Evolutionary conservation across 1,140 invertebrate genomes (phyloP), one percentile per base, ranked within the genome.

Genomic region (Drosophila sp.): DNA sequence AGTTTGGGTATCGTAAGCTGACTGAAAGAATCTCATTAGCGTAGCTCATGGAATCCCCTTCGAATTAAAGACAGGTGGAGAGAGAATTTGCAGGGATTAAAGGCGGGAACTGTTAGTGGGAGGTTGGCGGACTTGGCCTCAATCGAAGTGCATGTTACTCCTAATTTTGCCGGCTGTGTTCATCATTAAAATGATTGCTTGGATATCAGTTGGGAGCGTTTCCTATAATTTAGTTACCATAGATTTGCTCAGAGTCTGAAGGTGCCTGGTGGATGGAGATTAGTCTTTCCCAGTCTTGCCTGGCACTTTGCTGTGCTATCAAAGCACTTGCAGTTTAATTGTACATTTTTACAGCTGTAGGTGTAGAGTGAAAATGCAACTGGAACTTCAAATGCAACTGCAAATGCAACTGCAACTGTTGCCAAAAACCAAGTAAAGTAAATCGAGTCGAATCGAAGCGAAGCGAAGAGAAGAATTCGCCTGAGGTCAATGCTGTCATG

Each of bases 401-500:
- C 43, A 50, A 29, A 7, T 66, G 45, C 38, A 54, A 21, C 34
- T 48, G 61, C 69, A 72, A 58, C 69, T 58, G 69, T 58, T 57
- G 62, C 45, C 18, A 34, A 27, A 46, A 61, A 40, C 4, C 9
- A 46, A 59, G 18, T 3, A 18, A 14, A 8, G 6, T 27, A 48
- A 34, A 8, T 5, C 11, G 4, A 38, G 9, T 11, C 4, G 9
- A 38, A 11, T 8, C 9, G n/a, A 38, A 38, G n/a, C 6, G 13
- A 38, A 38, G 36, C 6, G 13, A 14, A n/a, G 16, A 72, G 62
- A 59, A 51, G 78, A 76, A 76, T 76, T 78, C 76, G 66, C 72
- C 56, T 66, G 53, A 65, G 76, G 72, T 76, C 56, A 76, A 41
- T 45, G 69, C 73, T 72, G 73, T 72, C 73, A 72, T 76, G 69